A percentile compares a stretch with the other conserved stretches of the same genome.
These are phyloP conservation scores for Pungitius pungitius DNA, from an alignment of 2,113 vertebrate species.

Conservation along the genomic window DNA sequence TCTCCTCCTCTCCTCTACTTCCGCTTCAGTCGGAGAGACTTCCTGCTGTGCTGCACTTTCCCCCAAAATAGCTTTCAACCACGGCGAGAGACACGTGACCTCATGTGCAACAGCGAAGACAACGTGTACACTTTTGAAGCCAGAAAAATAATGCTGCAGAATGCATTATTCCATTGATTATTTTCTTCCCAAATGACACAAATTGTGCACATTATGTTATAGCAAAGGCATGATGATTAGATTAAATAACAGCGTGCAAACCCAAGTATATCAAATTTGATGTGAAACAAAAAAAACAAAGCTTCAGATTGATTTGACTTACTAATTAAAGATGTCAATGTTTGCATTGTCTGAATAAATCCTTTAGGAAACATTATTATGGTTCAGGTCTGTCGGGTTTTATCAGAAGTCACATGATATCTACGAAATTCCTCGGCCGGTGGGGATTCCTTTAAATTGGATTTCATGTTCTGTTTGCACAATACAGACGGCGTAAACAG, in stretches of 20 bases:
- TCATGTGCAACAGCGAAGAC: constrained; percentile 14
- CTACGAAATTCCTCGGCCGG: constrained; percentile 42
- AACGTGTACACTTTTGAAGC: constrained; percentile 11
- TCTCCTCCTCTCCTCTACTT: constrained; percentile 12
- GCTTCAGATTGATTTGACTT: no score
- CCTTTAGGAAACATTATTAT: background rate
- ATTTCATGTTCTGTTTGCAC: constrained; percentile 35
- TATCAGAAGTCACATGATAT: background rate
- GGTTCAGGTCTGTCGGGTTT: background rate
- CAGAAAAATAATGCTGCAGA: constrained; percentile 7
- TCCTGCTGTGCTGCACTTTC: constrained; percentile 27
- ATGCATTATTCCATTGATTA: background rate
- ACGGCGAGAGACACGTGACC: constrained; percentile 16
- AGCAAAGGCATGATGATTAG: no score
- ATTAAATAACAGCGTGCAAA: no score
- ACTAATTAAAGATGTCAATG: no score
- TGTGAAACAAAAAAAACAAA: no score
- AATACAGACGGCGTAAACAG: constrained; percentile 17
- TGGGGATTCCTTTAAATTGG: constrained; percentile 43
- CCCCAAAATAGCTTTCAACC: constrained; percentile 49
- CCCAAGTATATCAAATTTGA: no score
- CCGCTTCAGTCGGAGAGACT: constrained; percentile 26
- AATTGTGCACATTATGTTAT: no score
- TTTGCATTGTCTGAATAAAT: background rate
- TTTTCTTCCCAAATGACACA: background rate